A percentile compares a stretch with the other conserved stretches of the same genome.
Conservation (phyloP, 2,113 vertebrate species). For the Mesitornis unicolor region DNA sequence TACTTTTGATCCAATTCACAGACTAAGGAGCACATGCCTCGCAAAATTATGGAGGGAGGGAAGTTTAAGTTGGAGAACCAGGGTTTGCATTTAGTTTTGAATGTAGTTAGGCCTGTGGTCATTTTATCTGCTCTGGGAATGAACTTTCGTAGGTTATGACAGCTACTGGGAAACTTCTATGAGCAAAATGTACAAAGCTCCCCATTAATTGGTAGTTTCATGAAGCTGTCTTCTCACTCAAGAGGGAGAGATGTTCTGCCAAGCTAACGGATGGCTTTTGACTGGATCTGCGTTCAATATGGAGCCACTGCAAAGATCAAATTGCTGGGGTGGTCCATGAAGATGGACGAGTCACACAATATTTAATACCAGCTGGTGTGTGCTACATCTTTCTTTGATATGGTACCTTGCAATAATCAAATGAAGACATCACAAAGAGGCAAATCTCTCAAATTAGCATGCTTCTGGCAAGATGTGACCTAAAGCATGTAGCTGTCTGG, state of each 20-base stretch:
- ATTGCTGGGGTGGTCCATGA: neutral
- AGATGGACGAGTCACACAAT: neutral
- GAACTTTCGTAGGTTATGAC: neutral
- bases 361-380: neutral
- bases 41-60: conserved; percentile 21
- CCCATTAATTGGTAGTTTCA: neutral
- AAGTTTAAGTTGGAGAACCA: conserved; percentile 48
- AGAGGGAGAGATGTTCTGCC: neutral
- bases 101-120: neutral
- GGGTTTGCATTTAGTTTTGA: conserved; percentile 11
- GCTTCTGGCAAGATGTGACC: neutral
- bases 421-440: neutral
- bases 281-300: neutral
- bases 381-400: neutral
- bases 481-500: neutral
- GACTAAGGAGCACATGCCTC: conserved; percentile 1
- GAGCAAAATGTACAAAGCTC: neutral
- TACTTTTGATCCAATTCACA: conserved; percentile 48
- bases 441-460: neutral
- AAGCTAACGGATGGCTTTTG: neutral
- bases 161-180: neutral
- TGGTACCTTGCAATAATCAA: neutral
- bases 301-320: neutral
- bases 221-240: neutral
- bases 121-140: neutral